Evolutionary conservation across 37 sponge, comb jelly and placozoan species (phyloP).

Genomic region (Cliona cf. orientalis): DNA sequence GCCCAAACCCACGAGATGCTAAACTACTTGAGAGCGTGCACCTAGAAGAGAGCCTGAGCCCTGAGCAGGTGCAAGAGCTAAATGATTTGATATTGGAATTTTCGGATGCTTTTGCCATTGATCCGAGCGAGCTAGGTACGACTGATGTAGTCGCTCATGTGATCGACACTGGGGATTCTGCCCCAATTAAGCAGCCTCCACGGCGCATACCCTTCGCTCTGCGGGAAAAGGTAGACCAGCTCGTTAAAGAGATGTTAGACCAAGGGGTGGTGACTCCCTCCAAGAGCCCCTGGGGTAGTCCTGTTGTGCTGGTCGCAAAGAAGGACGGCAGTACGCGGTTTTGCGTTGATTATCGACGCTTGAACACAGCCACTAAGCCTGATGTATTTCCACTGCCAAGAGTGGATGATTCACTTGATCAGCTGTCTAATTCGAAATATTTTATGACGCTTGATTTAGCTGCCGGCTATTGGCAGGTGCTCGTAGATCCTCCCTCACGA

Average conservation of each 20-base stretch:
- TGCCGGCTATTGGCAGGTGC: slow-evolving; percentile 71
- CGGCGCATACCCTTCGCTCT: slow-evolving; percentile 47
- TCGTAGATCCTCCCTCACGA: slow-evolving; percentile 28
- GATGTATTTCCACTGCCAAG: slow-evolving; percentile 73
- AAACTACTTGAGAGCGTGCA: too few species aligned
- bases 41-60: too few species aligned
- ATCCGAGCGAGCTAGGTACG: slow-evolving; percentile 36
- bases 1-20: too few species aligned
- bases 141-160: slow-evolving; percentile 15
- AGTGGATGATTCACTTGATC: slow-evolving; percentile 53
- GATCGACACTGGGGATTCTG: slow-evolving; percentile 52
- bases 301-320: slow-evolving; percentile 62
- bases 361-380: slow-evolving; percentile 58
- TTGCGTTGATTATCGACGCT: slow-evolving; percentile 59
- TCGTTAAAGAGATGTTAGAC: slow-evolving; percentile 46
- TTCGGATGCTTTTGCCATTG: slow-evolving; percentile 32
- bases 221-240: slow-evolving; percentile 19
- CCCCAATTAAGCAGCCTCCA: slow-evolving; percentile 51
- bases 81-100: too few species aligned
- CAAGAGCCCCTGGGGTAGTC: slow-evolving; percentile 63
- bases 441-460: slow-evolving; percentile 72
- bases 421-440: slow-evolving; percentile 23
- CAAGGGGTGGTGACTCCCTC: slow-evolving; percentile 56
- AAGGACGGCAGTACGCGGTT: slow-evolving; percentile 50
- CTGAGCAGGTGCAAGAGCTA: too few species aligned